Evolutionary conservation across 2,888 invertebrate species (phyloP).

Genomic region (Galeruca laticollis): DNA sequence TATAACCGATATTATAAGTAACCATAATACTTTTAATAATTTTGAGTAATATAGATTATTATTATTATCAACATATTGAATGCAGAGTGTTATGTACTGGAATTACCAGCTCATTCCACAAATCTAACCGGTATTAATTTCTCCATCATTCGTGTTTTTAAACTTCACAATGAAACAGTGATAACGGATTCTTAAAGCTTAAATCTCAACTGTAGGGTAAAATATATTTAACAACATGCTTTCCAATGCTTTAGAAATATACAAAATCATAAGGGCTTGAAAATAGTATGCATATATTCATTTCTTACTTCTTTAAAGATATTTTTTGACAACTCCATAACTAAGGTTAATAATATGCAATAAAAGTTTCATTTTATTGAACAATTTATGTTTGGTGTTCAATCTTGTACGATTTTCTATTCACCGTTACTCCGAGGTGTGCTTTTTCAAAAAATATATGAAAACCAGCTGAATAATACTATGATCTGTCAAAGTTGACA

Average conservation of each 20-base stretch:
- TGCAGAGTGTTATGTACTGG: no score
- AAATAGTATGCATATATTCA: not conserved
- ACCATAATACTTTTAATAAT: slow-evolving; percentile 65
- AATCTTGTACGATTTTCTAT: slow-evolving; percentile 25
- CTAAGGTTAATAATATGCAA: not conserved
- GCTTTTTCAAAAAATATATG: slow-evolving; percentile 25
- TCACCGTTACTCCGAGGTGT: slow-evolving; percentile 24
- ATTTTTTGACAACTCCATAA: not conserved
- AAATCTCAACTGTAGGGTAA: no score
- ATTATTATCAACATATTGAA: no score
- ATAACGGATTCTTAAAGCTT: no score
- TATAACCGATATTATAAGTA: slow-evolving; percentile 90
- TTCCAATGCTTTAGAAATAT: no score
- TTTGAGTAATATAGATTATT: not conserved
- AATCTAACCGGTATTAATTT: no score
- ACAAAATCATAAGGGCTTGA: no score
- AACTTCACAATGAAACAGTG: no score
- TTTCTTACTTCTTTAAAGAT: not conserved
- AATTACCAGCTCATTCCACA: no score
- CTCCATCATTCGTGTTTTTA: no score
- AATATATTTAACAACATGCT: no score
- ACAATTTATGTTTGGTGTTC: slow-evolving; percentile 15
- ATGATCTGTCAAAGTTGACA: not conserved
- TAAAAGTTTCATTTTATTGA: not conserved
- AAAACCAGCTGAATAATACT: slow-evolving; percentile 7